These are phyloP conservation scores for Caenorhabditis tropicalis DNA, from an alignment of 1,140 invertebrate species.

Conservation along the genomic window DNA sequence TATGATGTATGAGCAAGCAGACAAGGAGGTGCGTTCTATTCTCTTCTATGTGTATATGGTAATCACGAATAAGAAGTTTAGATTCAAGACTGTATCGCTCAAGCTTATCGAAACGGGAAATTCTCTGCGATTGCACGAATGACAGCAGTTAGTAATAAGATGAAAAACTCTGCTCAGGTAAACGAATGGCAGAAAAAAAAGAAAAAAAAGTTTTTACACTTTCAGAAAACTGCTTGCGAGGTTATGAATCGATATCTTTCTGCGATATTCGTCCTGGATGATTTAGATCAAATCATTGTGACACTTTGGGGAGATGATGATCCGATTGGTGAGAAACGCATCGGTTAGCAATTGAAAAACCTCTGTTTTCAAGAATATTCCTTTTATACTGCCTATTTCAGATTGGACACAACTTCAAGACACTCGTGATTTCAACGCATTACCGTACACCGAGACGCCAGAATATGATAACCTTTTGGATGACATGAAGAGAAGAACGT, in stretches of 20 bases:
- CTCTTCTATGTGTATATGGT: no score
- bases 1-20: conserved; percentile 21
- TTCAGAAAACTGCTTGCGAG: conserved; percentile 10
- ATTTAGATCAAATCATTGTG: background rate
- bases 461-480: conserved; percentile 14
- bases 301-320: conserved; percentile 31
- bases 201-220: background rate
- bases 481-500: conserved; percentile 1
- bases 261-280: background rate
- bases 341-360: background rate
- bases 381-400: background rate
- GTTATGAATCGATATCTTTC: conserved; percentile 27
- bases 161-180: background rate
- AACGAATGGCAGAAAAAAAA: no score
- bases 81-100: conserved; percentile 26
- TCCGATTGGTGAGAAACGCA: conserved; percentile 11
- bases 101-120: background rate
- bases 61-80: background rate
- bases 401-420: conserved; percentile 8
- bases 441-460: conserved; percentile 1
- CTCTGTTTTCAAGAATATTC: background rate
- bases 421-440: background rate
- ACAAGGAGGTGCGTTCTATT: conserved; percentile 18
- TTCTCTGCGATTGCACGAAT: background rate
- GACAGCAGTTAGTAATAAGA: background rate